A percentile compares a stretch with the other conserved stretches of the same genome.
Conservation (phyloP, 2,113 vertebrate species). For the Ranitomeya variabilis region DNA sequence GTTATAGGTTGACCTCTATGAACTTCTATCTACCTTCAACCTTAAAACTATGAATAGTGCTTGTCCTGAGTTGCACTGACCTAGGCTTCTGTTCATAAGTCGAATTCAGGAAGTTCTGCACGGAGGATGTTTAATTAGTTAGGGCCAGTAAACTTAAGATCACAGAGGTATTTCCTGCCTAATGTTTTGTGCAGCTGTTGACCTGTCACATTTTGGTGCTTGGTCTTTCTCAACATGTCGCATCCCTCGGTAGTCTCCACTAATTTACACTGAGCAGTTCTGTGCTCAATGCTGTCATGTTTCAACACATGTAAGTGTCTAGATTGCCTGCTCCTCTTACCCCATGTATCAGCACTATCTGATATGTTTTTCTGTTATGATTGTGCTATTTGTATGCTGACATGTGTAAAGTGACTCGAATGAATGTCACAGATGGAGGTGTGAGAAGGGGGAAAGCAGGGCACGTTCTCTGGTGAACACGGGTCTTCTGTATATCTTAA, state of each 20-base stretch:
- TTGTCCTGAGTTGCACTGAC: neutral
- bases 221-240: neutral
- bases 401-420: conserved; percentile 70
- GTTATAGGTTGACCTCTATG: too few species aligned
- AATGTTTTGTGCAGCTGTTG: conserved; percentile 7
- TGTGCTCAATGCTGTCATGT: neutral
- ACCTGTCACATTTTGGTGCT: neutral
- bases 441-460: conserved; percentile 57
- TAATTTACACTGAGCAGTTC: neutral
- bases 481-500: neutral
- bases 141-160: neutral
- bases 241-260: neutral
- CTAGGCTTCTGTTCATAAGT: neutral
- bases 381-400: conserved; percentile 65
- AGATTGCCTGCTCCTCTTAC: neutral
- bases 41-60: neutral
- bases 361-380: conserved; percentile 4
- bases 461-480: conserved; percentile 21
- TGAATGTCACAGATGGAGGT: conserved; percentile 63
- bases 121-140: conserved; percentile 22
- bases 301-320: conserved; percentile 12
- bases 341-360: neutral
- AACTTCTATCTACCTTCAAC: too few species aligned
- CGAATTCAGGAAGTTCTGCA: neutral
- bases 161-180: conserved; percentile 11